Percentiles rank a stretch among this genome's conserved stretches.
Conservation (phyloP, 2,888 invertebrate genomes). For the Drosophila quinaria region DNA sequence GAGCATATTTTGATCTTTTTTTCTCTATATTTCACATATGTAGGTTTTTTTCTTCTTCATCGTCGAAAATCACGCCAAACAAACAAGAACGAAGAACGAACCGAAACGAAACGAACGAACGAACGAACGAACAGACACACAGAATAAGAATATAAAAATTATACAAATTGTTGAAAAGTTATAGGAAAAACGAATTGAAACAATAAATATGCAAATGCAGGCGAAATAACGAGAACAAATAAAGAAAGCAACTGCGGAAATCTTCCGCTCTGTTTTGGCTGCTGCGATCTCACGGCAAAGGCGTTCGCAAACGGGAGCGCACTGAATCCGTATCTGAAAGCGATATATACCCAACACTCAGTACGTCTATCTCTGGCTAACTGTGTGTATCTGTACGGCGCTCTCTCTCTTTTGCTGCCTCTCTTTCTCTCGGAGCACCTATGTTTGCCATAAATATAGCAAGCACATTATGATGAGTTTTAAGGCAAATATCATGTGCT, state of each 20-base stretch:
- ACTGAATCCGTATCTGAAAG: conserved; percentile 73
- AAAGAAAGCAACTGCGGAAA: conserved; percentile 32
- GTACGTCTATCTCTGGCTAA: conserved; percentile 9
- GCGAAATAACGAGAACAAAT: neutral
- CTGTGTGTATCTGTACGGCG: conserved; percentile 28
- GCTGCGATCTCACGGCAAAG: conserved; percentile 45
- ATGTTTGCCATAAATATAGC: neutral
- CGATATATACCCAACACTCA: conserved; percentile 52
- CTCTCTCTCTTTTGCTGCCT: neutral
- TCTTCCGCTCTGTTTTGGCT: conserved; percentile 48
- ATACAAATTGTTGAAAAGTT: conserved; percentile 14
- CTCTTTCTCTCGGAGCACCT: neutral
- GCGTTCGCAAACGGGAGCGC: conserved; percentile 65
- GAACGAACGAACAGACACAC: conserved; percentile 16
- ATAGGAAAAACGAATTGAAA: conserved; percentile 19
- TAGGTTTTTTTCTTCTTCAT: conserved; percentile 10
- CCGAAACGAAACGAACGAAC: conserved; percentile 31
- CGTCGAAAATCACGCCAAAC: conserved; percentile 38
- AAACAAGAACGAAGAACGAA: conserved; percentile 36
- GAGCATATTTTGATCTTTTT: conserved; percentile 2
- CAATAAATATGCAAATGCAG: conserved; percentile 21
- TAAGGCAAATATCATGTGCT: conserved; percentile 33
- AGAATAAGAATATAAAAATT: conserved; percentile 19
- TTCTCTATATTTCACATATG: conserved; percentile 7
- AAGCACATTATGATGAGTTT: conserved; percentile 21